A percentile compares a stretch with the other conserved stretches of the same genome.
Evolutionary conservation across 2,888 invertebrate species (phyloP).

Genomic region (Tubulanus polymorphus): DNA sequence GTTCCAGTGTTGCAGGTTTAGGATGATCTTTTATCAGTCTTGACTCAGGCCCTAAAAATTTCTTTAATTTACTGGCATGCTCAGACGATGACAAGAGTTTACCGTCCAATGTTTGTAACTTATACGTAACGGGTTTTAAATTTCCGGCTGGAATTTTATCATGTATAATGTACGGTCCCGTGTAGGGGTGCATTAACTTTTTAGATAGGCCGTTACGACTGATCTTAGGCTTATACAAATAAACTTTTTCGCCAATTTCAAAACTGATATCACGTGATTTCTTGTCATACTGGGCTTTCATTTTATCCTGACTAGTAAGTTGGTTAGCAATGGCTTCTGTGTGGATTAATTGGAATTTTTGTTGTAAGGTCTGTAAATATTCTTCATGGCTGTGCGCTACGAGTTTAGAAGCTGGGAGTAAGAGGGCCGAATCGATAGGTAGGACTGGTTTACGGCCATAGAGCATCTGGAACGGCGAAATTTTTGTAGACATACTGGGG

Average conservation of each 20-base stretch:
- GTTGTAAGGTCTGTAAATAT: neutral
- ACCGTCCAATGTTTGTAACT: neutral
- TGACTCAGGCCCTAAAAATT: too few relatives aligned
- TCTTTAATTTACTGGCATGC: constrained; percentile 7
- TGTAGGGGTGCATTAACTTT: constrained; percentile 7
- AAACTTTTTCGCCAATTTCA: constrained; percentile 9
- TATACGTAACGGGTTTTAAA: too few relatives aligned
- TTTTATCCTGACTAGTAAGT: neutral
- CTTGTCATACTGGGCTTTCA: constrained; percentile 9
- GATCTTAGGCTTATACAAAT: constrained; percentile 5
- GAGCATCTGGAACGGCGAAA: neutral
- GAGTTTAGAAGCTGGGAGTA: neutral
- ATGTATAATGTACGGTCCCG: constrained; percentile 16
- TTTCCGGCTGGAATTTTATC: too few relatives aligned
- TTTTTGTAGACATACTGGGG: neutral
- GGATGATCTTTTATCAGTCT: too few relatives aligned
- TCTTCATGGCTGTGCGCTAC: neutral
- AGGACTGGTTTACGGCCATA: neutral
- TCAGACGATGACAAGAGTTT: constrained; percentile 1
- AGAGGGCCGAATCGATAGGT: neutral
- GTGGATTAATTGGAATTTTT: neutral
- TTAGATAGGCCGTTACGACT: constrained; percentile 8
- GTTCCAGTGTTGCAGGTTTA: too few relatives aligned
- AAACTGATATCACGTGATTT: constrained; percentile 7
- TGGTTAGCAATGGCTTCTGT: constrained; percentile 4